phyloP scores from a whole-genome alignment of 2,113 vertebrate genomes.

The Hystrix brachyura region DNA sequence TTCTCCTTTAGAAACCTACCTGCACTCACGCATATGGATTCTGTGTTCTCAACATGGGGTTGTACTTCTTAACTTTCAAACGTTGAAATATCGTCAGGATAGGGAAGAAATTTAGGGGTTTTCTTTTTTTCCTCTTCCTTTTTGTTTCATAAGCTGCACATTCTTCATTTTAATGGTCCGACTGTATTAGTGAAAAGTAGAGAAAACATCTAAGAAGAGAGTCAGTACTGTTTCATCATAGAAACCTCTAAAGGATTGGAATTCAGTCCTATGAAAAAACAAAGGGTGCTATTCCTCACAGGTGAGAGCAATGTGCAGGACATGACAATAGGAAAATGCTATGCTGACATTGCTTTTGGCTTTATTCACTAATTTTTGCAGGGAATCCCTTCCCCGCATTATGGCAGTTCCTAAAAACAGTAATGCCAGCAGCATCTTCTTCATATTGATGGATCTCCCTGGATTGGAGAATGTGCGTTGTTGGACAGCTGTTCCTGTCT shows the following conservation, averaged over 20 bases:
- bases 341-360: background rate
- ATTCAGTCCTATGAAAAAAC: background rate
- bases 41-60: background rate
- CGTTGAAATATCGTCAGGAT: background rate
- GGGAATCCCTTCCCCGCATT: background rate
- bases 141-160: no score
- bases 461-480: conserved; percentile 63
- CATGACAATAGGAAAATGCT: background rate
- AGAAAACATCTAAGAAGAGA: background rate
- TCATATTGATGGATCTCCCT: conserved; percentile 79
- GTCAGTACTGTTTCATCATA: no score
- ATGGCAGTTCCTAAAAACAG: conserved; percentile 35
- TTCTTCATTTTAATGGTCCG: background rate
- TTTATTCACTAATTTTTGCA: background rate
- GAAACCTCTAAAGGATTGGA: rapidly evolving
- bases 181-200: background rate
- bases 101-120: background rate
- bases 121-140: background rate
- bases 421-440: conserved; percentile 69
- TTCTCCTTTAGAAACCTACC: background rate
- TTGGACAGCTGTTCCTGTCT: conserved; percentile 77
- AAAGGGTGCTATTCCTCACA: background rate
- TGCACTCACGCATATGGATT: background rate
- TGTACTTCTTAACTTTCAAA: background rate
- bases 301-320: rapidly evolving